A percentile compares a stretch with the other conserved stretches of the same genome.
Evolutionary conservation across 2,888 invertebrate species (phyloP).

Genomic region (Folsomia manolachei): DNA sequence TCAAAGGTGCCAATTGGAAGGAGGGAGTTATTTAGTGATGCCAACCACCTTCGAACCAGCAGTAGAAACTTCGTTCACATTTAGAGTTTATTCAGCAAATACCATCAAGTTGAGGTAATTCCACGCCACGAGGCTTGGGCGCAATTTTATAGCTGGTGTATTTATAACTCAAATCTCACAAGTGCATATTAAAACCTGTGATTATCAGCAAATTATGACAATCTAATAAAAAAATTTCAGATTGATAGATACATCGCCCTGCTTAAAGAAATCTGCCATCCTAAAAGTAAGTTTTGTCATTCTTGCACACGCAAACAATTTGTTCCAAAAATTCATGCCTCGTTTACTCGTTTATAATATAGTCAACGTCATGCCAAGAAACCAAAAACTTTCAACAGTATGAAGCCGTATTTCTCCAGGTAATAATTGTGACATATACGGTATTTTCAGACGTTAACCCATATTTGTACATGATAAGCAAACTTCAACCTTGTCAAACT

Average conservation of each 20-base stretch:
- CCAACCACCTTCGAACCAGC: constrained; percentile 89
- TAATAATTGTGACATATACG: too few relatives aligned
- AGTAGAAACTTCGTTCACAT: constrained; percentile 83
- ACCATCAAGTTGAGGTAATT: constrained; percentile 71
- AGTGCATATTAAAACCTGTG: too few relatives aligned
- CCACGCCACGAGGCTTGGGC: background rate
- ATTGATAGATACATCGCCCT: constrained; percentile 63
- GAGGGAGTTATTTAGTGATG: constrained; percentile 77
- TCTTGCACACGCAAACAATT: constrained; percentile 4
- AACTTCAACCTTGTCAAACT: too few relatives aligned
- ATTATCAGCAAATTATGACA: too few relatives aligned
- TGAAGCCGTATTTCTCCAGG: constrained; percentile 85
- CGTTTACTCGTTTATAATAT: constrained; percentile 28
- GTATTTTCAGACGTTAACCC: too few relatives aligned
- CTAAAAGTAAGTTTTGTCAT: constrained; percentile 59
- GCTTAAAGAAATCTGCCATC: constrained; percentile 69
- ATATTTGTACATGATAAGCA: too few relatives aligned
- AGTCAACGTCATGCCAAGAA: constrained; percentile 65
- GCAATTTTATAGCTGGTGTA: constrained; percentile 16
- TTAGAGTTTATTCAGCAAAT: constrained; percentile 75
- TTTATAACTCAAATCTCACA: constrained; percentile 43
- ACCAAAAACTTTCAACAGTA: constrained; percentile 77
- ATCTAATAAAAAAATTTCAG: too few relatives aligned
- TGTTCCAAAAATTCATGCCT: background rate
- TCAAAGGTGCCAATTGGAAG: constrained; percentile 72